Percentiles rank a stretch among this genome's conserved stretches.
phyloP scores from a whole-genome alignment of 2,888 invertebrate species.

The Corbicula japonica region DNA sequence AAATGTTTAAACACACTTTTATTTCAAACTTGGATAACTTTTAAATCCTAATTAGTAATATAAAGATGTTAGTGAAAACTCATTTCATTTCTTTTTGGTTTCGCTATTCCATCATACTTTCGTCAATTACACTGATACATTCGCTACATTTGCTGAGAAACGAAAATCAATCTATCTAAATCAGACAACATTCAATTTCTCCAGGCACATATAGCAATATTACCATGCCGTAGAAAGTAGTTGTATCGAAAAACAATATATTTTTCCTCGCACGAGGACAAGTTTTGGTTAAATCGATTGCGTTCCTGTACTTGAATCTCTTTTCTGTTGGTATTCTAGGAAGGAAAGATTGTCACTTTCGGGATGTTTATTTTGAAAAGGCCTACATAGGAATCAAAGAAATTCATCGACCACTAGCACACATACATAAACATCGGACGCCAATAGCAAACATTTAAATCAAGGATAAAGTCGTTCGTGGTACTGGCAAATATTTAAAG shows the following conservation, averaged over 20 bases:
- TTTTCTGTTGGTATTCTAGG: no score
- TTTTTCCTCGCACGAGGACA: no score
- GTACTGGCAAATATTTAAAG: no score
- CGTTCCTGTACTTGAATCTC: no score
- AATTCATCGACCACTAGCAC: no score
- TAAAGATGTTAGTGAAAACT: neutral
- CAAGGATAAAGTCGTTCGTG: no score
- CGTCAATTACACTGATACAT: neutral
- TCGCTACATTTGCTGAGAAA: constrained; percentile 4
- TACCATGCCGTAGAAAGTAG: constrained; percentile 6
- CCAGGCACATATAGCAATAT: constrained; percentile 2
- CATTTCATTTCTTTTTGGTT: neutral
- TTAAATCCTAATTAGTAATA: neutral
- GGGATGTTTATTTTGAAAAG: no score
- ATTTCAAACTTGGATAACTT: neutral
- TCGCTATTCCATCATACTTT: neutral
- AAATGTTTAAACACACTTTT: neutral
- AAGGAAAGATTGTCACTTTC: no score
- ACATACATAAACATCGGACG: no score
- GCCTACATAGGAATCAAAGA: no score
- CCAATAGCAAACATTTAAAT: no score
- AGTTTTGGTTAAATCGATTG: no score
- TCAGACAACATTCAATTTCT: constrained; percentile 29
- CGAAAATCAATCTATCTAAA: constrained; percentile 34
- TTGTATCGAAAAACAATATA: constrained; percentile 7